phyloP scores from a whole-genome alignment of 2,888 invertebrate genomes.

The Cataglyphis altisquamis region DNA sequence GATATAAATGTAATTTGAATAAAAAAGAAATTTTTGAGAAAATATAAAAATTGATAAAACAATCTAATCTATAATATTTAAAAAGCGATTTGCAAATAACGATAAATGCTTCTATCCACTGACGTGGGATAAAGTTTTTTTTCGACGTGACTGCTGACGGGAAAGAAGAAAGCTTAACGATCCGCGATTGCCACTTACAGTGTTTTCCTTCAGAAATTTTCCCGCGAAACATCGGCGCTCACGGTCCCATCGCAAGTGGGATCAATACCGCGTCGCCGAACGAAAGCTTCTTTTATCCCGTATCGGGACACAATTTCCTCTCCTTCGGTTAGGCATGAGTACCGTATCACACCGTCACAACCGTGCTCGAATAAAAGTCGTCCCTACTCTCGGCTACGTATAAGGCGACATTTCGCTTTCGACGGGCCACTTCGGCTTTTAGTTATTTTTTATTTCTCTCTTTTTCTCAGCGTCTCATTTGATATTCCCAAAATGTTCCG shows the following conservation, averaged over 20 bases:
- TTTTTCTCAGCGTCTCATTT: neutral
- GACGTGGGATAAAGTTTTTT: neutral
- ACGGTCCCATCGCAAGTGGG: slow-evolving; percentile 58
- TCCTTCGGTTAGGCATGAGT: slow-evolving; percentile 61
- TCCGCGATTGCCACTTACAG: slow-evolving; percentile 31
- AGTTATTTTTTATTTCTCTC: neutral
- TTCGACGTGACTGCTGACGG: slow-evolving; percentile 5
- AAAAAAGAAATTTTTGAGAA: neutral
- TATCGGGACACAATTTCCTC: slow-evolving; percentile 65
- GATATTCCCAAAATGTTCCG: slow-evolving; percentile 36
- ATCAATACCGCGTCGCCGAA: slow-evolving; percentile 69
- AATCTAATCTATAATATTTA: neutral
- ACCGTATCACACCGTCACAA: slow-evolving; percentile 49
- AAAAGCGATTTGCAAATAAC: neutral
- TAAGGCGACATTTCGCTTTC: slow-evolving; percentile 14
- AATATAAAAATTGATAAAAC: neutral
- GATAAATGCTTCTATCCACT: neutral
- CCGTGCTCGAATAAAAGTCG: slow-evolving; percentile 45
- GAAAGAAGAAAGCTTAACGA: slow-evolving; percentile 30
- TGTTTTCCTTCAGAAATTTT: slow-evolving; percentile 57
- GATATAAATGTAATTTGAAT: neutral
- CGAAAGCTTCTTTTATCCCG: slow-evolving; percentile 68
- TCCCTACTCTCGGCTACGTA: slow-evolving; percentile 36
- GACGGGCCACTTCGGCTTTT: neutral
- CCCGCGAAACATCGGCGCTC: slow-evolving; percentile 41